Conservation (phyloP, 2,113 vertebrate genomes). For the Phrynocephalus versicolor region DNA sequence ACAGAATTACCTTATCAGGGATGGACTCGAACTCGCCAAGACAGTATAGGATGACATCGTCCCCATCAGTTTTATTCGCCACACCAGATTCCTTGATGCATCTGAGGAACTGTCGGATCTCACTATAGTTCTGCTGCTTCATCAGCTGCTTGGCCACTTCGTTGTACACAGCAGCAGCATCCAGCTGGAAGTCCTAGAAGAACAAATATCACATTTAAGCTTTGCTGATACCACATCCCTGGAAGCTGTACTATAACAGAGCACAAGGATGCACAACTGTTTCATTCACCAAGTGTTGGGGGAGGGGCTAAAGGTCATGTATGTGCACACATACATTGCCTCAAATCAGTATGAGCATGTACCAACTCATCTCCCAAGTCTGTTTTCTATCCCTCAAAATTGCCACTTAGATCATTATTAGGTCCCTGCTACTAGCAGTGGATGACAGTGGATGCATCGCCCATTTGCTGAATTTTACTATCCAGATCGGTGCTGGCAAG, state of each 20-base stretch:
- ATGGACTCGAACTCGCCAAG: constrained; percentile 83
- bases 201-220: constrained; percentile 10
- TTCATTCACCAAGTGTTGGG: background rate
- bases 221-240: background rate
- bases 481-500: too few species aligned
- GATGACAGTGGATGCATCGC: background rate
- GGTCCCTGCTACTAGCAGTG: too few species aligned
- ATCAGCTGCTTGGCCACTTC: constrained; percentile 87
- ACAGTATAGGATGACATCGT: constrained; percentile 89
- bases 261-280: background rate
- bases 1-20: constrained; percentile 83
- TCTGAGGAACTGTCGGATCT: constrained; percentile 90
- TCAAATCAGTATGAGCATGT: too few species aligned
- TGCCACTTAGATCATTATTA: background rate
- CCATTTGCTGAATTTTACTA: too few species aligned
- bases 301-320: background rate
- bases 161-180: constrained; percentile 86
- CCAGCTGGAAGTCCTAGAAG: constrained; percentile 93
- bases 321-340: background rate
- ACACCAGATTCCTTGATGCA: constrained; percentile 94
- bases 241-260: background rate
- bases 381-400: background rate
- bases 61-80: constrained; percentile 89
- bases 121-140: constrained; percentile 81
- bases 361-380: too few species aligned